These are phyloP conservation scores for Sciurus niger DNA, from an alignment of 2,113 vertebrate genomes.

Conservation along the genomic window DNA sequence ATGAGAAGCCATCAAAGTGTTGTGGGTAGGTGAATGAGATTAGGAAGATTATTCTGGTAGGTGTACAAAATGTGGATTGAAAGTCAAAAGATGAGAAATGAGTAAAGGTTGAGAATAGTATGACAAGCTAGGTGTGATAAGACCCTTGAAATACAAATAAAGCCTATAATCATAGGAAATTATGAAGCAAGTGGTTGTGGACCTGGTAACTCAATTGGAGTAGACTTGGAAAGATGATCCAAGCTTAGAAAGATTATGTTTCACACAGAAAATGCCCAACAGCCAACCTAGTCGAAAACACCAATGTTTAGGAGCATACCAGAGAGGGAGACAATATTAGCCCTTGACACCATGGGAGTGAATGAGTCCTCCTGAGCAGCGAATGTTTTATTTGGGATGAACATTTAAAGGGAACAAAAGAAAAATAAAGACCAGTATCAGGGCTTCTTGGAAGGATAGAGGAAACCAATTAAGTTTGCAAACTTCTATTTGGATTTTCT, in stretches of 20 bases:
- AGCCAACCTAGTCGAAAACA: not conserved
- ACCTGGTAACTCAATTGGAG: not conserved
- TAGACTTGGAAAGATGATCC: conserved; percentile 23
- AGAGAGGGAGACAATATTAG: not conserved
- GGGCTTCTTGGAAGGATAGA: not conserved
- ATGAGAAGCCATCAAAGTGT: not conserved
- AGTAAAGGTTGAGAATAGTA: conserved; percentile 18
- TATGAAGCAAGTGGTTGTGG: not conserved
- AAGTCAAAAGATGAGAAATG: not conserved
- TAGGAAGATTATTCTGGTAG: not conserved
- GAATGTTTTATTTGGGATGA: not conserved
- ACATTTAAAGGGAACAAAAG: not conserved
- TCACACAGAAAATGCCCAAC: not conserved
- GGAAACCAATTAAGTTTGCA: not conserved
- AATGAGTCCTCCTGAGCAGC: not conserved
- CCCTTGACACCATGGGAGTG: not conserved
- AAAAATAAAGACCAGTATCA: not conserved
- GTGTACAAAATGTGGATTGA: not conserved
- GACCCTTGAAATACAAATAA: not conserved
- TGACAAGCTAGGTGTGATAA: not conserved
- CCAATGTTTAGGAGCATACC: not conserved
- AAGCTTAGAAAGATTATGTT: not conserved
- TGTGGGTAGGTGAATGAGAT: not conserved
- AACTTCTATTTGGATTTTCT: not conserved
- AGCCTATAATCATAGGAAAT: not conserved